phyloP scores from a whole-genome alignment of 2,888 invertebrate species.

The Adela reaumurella region DNA sequence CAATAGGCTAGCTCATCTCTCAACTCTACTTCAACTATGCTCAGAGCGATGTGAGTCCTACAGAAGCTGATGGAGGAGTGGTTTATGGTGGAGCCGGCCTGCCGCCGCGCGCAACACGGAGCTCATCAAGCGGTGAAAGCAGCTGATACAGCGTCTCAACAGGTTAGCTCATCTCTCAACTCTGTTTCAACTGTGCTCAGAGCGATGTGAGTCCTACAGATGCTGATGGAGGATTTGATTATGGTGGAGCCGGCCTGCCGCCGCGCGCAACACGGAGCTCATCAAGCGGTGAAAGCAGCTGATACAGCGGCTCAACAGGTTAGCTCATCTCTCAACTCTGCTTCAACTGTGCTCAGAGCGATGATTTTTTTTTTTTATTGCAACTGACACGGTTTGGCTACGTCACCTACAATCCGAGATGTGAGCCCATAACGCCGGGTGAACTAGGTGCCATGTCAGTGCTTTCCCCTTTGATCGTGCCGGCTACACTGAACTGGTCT shows the following conservation, averaged over 20 bases:
- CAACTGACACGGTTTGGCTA: no score
- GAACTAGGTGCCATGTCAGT: no score
- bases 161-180: constrained; percentile 34
- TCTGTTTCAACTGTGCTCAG: constrained; percentile 18
- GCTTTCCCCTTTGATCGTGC: no score
- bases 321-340: constrained; percentile 6
- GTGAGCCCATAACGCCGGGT: no score
- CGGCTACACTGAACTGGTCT: no score
- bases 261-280: constrained; percentile 75
- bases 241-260: constrained; percentile 79
- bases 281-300: constrained; percentile 86
- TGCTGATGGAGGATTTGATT: constrained; percentile 79
- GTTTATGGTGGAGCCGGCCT: constrained; percentile 74
- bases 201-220: constrained; percentile 81
- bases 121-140: constrained; percentile 81
- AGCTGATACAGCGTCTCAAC: constrained; percentile 75
- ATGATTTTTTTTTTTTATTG: no score
- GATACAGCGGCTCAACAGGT: constrained; percentile 71
- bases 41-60: constrained; percentile 72
- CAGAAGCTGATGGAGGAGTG: constrained; percentile 86
- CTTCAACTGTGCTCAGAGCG: no score
- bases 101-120: constrained; percentile 79
- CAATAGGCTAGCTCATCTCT: constrained; percentile 46
- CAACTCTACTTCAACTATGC: no score
- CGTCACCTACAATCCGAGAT: no score